phyloP scores from a whole-genome alignment of 2,888 invertebrate species.

The Drosophila acutilabella region DNA sequence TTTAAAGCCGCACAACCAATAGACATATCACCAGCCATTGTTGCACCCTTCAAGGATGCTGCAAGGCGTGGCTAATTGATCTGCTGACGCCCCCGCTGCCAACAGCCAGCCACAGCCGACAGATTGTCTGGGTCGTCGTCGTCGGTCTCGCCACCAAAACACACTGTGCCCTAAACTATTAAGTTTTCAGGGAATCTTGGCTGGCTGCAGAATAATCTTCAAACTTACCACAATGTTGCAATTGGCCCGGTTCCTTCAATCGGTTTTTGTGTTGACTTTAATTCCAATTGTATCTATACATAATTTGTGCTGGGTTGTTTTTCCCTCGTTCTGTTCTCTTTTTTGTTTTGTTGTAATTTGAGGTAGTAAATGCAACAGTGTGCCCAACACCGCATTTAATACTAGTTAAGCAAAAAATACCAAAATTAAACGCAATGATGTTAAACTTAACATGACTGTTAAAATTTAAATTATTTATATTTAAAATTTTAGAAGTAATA shows the following conservation, averaged over 20 bases:
- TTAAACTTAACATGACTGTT: slow-evolving; percentile 2
- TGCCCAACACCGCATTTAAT: slow-evolving; percentile 21
- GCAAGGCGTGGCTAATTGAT: slow-evolving; percentile 55
- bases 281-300: slow-evolving; percentile 61
- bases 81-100: slow-evolving; percentile 14
- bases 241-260: slow-evolving; percentile 46
- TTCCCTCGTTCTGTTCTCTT: slow-evolving; percentile 58
- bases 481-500: neutral
- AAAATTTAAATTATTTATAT: neutral
- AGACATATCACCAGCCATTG: slow-evolving; percentile 84
- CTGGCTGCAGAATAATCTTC: neutral
- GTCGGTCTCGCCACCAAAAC: slow-evolving; percentile 13
- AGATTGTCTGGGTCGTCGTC: slow-evolving; percentile 17
- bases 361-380: slow-evolving; percentile 36
- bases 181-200: neutral
- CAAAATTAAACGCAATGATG: slow-evolving; percentile 1
- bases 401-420: slow-evolving; percentile 28
- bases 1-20: slow-evolving; percentile 84
- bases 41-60: slow-evolving; percentile 23
- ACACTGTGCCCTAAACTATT: slow-evolving; percentile 24
- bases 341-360: slow-evolving; percentile 47
- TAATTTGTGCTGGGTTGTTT: slow-evolving; percentile 60
- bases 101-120: slow-evolving; percentile 5
- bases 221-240: slow-evolving; percentile 54
- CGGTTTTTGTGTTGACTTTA: slow-evolving; percentile 53